Percentiles rank a stretch among this genome's conserved stretches.
Conservation (phyloP, 1,140 invertebrate species). For the Atta texana region DNA sequence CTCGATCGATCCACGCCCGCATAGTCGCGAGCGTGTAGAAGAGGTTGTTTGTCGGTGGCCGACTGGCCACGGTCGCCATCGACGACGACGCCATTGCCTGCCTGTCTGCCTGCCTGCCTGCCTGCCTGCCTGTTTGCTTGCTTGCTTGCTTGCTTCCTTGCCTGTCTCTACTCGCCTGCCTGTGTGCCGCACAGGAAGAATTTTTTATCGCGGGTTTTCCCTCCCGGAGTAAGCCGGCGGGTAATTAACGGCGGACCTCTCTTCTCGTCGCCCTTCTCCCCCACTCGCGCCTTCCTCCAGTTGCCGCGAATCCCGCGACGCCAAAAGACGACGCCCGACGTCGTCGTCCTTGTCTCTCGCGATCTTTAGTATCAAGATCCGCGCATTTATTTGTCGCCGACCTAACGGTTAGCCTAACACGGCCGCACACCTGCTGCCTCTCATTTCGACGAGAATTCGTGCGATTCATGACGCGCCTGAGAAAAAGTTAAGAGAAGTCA, state of each 20-base stretch:
- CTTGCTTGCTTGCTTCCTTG: not conserved
- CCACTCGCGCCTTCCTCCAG: not conserved
- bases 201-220: slow-evolving; percentile 73
- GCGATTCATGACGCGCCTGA: not conserved
- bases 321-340: slow-evolving; percentile 15
- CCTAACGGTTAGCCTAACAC: not conserved
- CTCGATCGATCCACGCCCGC: slow-evolving; percentile 77
- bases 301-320: not conserved
- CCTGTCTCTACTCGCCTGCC: not conserved
- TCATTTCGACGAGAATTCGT: not conserved
- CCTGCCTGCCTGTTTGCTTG: not conserved
- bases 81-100: slow-evolving; percentile 33
- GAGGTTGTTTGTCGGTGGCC: slow-evolving; percentile 69
- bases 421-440: not conserved
- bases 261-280: not conserved
- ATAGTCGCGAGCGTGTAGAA: slow-evolving; percentile 72
- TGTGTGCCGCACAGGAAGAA: slow-evolving; percentile 2
- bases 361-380: slow-evolving; percentile 25
- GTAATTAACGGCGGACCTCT: slow-evolving; percentile 62
- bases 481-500: not conserved
- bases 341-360: slow-evolving; percentile 7
- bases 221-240: slow-evolving; percentile 70
- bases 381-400: not conserved
- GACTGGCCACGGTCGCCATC: slow-evolving; percentile 61
- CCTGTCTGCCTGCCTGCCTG: not conserved